Conservation (phyloP, 2,797 vertebrate genomes). For the Sparidentex hasta region DNA sequence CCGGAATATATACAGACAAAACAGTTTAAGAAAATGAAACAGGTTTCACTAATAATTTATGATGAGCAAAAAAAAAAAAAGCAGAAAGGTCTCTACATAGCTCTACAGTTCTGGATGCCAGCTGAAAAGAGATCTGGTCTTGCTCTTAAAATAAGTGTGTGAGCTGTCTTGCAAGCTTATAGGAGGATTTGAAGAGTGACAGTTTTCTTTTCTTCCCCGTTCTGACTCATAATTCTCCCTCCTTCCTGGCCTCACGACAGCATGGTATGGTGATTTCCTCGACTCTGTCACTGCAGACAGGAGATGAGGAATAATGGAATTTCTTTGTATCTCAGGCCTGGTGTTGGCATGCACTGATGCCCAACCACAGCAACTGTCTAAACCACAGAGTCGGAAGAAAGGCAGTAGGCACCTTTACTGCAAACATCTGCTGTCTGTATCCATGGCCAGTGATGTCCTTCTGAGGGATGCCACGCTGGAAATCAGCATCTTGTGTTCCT, state of each 20-base stretch:
- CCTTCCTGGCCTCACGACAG: slow-evolving; percentile 64
- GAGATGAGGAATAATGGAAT: slow-evolving; percentile 76
- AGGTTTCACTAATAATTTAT: slow-evolving; percentile 42
- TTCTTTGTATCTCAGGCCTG: slow-evolving; percentile 62
- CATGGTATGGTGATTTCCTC: slow-evolving; percentile 66
- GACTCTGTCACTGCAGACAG: slow-evolving; percentile 67
- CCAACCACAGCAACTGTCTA: slow-evolving; percentile 53
- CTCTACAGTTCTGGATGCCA: slow-evolving; percentile 38
- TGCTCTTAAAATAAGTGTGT: slow-evolving; percentile 75
- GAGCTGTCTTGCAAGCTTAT: slow-evolving; percentile 61
- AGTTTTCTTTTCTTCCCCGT: slow-evolving; percentile 71
- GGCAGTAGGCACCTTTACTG: slow-evolving; percentile 73
- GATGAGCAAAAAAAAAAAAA: neutral
- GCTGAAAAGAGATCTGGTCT: slow-evolving; percentile 42
- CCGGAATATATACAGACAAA: slow-evolving; percentile 25
- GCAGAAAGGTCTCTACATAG: slow-evolving; percentile 3
- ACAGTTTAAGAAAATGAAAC: slow-evolving; percentile 33
- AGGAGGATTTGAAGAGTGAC: slow-evolving; percentile 73
- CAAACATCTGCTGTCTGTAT: slow-evolving; percentile 67
- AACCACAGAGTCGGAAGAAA: slow-evolving; percentile 33
- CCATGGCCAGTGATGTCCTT: slow-evolving; percentile 57
- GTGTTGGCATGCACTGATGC: slow-evolving; percentile 53
- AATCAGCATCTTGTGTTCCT: slow-evolving; percentile 72
- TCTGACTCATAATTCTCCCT: slow-evolving; percentile 78
- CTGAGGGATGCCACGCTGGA: slow-evolving; percentile 53